Base-by-base conservation (phyloP, 1,140 invertebrate genomes). In the Condylostylus longicornis region DNA sequence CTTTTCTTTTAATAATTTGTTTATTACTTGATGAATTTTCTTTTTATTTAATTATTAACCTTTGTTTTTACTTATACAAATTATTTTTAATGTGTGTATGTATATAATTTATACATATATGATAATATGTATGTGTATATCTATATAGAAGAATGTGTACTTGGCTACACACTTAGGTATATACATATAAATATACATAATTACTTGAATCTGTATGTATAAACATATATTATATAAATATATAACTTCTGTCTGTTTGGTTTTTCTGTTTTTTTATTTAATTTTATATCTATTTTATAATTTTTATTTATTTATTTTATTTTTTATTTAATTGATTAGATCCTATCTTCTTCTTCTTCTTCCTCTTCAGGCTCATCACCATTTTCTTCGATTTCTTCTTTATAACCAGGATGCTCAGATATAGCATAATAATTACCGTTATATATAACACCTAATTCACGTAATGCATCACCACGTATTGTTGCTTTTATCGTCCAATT, bases 381-480 rank as follows among this genome's bases (percentile, higher is more conserved):
- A 49, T 76, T 77, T 51, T 82, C 80, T 55, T 84, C 81, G 49
- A 79, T 78, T 61, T 84, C 81, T 54, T 86, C 82, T 61, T 81
- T 82, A 61, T 90, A 90, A 18, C 82, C 84, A 22, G 86, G 86
- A 64, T 90, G 86, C 63, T 93, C 87, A 46, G 83, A 87, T 50
- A 93, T 90, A 37, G 84, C 83, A 63, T 93, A 91, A 66, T 89
- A 94, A 63, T 88, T 90, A 25, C 86, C 86, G 67, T 91, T 90
- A 63, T 94, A 94, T 52, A 93, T 85, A 37, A 94, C 82, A 28
- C 88, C 88, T 31, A 91, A 69, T 63, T 93, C 86, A 32, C 84
- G 69, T 41, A 91, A 63, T 44, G 85, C 81, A 58, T 90, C 85
- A 30, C 87, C 87, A 30, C 84, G 69, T 46, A 93, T 90, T 44